Percentiles rank a stretch among this genome's conserved stretches.
Evolutionary conservation across 1,140 invertebrate species (phyloP).

Genomic region (Microplitis mediator): DNA sequence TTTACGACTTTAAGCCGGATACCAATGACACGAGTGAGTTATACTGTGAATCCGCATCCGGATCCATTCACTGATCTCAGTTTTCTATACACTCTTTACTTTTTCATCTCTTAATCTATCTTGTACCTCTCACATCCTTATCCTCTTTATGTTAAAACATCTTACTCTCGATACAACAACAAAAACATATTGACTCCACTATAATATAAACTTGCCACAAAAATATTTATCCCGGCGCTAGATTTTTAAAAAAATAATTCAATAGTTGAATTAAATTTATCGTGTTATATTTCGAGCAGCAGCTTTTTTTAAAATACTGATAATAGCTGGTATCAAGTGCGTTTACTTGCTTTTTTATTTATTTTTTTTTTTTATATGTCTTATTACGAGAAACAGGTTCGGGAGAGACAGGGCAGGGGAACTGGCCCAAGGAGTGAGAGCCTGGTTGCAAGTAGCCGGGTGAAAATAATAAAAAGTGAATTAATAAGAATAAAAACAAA

Average conservation of each 20-base stretch:
- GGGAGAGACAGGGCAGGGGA: conserved; percentile 7
- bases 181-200: no score
- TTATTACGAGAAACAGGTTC: conserved; percentile 51
- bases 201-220: no score
- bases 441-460: conserved; percentile 55
- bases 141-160: no score
- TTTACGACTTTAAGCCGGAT: conserved; percentile 18
- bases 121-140: no score
- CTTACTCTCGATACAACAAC: no score
- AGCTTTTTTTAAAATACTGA: no score
- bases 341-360: neutral
- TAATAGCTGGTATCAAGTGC: neutral
- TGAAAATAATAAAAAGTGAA: conserved; percentile 36
- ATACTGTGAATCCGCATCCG: conserved; percentile 13
- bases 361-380: neutral
- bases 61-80: conserved; percentile 10
- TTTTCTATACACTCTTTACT: neutral
- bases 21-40: conserved; percentile 15
- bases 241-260: no score
- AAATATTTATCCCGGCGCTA: no score
- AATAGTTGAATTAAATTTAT: no score
- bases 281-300: no score
- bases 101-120: neutral
- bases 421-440: conserved; percentile 30
- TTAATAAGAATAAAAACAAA: conserved; percentile 50